These are phyloP conservation scores for Clarias pachynema DNA, from an alignment of 2,797 vertebrate species.

Conservation along the genomic window DNA sequence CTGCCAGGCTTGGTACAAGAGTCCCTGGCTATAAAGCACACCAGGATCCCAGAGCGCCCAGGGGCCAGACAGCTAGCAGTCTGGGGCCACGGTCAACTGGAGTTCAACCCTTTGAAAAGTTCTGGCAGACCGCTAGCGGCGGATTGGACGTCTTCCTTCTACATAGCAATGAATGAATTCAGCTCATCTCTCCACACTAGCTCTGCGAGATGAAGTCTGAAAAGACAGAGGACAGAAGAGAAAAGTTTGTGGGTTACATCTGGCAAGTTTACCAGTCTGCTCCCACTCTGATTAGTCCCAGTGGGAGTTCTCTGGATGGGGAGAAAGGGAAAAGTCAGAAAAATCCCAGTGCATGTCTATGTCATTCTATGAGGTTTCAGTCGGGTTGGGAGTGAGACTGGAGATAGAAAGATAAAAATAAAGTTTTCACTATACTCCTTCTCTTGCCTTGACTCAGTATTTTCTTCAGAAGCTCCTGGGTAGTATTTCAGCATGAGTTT, in stretches of 20 bases:
- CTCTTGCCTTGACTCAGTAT: constrained; percentile 21
- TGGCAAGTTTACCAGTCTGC: constrained; percentile 47
- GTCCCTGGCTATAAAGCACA: constrained; percentile 53
- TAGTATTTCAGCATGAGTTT: neutral
- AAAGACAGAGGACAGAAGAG: constrained; percentile 33
- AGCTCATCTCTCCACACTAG: constrained; percentile 39
- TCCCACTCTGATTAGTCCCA: constrained; percentile 52
- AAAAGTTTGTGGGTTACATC: constrained; percentile 51
- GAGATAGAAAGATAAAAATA: constrained; percentile 14
- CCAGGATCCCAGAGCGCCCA: constrained; percentile 48
- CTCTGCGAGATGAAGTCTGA: constrained; percentile 35
- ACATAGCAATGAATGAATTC: constrained; percentile 54
- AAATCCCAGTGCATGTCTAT: constrained; percentile 19
- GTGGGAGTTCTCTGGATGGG: constrained; percentile 29
- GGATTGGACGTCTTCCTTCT: constrained; percentile 52
- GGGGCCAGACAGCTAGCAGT: constrained; percentile 48
- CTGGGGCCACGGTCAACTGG: constrained; percentile 54
- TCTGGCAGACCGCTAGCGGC: constrained; percentile 49
- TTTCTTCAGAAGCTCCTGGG: constrained; percentile 21
- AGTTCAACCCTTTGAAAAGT: constrained; percentile 62
- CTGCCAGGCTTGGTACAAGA: constrained; percentile 43
- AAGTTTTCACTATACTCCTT: constrained; percentile 26
- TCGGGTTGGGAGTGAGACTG: neutral
- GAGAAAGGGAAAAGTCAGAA: constrained; percentile 26
- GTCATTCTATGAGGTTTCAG: constrained; percentile 14